Conservation (phyloP, 2,797 vertebrate genomes). For the Craterocephalus amniculus region DNA sequence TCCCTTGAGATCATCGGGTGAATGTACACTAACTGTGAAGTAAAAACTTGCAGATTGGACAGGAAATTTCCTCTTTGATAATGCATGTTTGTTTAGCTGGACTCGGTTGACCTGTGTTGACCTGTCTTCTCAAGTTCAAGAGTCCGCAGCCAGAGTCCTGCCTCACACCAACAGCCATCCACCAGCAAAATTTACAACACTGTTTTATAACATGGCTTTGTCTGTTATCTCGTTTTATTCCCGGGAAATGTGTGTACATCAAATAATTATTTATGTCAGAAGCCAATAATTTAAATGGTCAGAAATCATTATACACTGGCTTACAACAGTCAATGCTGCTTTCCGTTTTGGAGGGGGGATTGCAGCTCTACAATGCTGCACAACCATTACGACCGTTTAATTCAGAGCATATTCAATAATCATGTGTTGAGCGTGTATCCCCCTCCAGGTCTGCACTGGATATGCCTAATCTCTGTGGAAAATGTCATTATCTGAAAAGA, state of each 20-base stretch:
- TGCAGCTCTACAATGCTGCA: not conserved
- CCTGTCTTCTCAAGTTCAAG: constrained; percentile 68
- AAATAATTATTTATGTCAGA: not conserved
- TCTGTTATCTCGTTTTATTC: not conserved
- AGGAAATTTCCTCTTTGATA: constrained; percentile 83
- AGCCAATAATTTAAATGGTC: not conserved
- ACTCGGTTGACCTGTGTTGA: constrained; percentile 75
- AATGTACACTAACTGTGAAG: constrained; percentile 70
- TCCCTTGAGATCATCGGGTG: constrained; percentile 64
- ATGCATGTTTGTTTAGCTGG: constrained; percentile 80
- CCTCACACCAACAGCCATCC: constrained; percentile 53
- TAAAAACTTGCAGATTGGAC: constrained; percentile 72
- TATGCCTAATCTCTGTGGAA: constrained; percentile 33
- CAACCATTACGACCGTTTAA: constrained; percentile 7
- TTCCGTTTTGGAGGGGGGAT: not conserved
- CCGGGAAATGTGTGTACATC: not conserved
- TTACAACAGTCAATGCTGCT: not conserved
- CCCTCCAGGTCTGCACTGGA: constrained; percentile 49
- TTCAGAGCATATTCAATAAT: constrained; percentile 27
- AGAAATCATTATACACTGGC: not conserved
- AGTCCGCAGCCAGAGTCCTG: constrained; percentile 57
- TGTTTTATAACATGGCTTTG: constrained; percentile 17
- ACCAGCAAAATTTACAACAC: constrained; percentile 30
- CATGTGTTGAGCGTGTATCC: constrained; percentile 32
- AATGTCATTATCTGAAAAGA: constrained; percentile 38